phyloP scores from a whole-genome alignment of 1,140 invertebrate species.

The Trachelipus rathkii region DNA sequence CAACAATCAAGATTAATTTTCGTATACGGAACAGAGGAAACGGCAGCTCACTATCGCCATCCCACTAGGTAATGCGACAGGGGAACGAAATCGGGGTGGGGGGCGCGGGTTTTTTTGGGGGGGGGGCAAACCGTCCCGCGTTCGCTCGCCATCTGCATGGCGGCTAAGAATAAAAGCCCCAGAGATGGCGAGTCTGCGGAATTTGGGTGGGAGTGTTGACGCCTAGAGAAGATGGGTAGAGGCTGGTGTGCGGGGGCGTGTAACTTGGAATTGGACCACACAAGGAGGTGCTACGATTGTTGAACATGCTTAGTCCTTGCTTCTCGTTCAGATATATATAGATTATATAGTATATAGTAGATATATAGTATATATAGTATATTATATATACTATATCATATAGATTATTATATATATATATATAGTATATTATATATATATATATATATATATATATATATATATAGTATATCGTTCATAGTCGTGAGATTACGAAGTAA shows the following conservation, averaged over 20 bases:
- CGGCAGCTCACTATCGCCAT: neutral
- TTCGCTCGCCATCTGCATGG: constrained; percentile 40
- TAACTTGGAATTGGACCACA: constrained; percentile 41
- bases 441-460: no score
- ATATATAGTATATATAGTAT: constrained; percentile 12
- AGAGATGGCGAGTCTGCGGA: constrained; percentile 37
- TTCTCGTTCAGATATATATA: neutral
- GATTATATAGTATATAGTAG: neutral
- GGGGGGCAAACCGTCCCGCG: no score
- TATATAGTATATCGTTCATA: no score
- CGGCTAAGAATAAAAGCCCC: constrained; percentile 41
- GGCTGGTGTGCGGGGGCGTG: constrained; percentile 38
- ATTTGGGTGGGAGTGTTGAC: constrained; percentile 38
- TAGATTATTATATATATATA: neutral
- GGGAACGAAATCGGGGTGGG: neutral
- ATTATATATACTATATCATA: constrained; percentile 3
- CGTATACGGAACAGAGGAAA: neutral
- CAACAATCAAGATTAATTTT: neutral
- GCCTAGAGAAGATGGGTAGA: constrained; percentile 27
- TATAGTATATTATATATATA: no score
- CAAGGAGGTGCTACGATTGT: constrained; percentile 43
- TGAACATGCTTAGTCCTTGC: constrained; percentile 41
- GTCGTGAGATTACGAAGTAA: no score
- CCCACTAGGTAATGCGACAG: neutral
- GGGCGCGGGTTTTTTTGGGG: no score